These are phyloP conservation scores for Hemithea aestivaria DNA, from an alignment of 2,888 invertebrate genomes.

Conservation along the genomic window DNA sequence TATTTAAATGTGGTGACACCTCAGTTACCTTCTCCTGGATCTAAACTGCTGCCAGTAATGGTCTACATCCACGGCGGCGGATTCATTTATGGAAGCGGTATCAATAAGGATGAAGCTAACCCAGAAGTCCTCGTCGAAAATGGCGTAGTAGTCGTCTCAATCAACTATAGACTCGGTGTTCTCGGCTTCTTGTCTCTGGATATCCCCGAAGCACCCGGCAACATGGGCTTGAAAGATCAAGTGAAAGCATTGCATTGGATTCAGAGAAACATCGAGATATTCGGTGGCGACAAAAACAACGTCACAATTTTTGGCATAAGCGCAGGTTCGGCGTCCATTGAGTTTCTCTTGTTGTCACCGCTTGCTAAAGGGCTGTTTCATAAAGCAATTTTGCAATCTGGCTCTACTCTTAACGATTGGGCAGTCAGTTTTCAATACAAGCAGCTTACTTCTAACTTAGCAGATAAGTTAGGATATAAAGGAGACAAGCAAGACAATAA, in stretches of 20 bases:
- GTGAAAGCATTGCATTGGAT: conserved; percentile 55
- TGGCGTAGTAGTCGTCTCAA: conserved; percentile 52
- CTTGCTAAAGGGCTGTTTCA: conserved; percentile 47
- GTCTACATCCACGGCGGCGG: conserved; percentile 62
- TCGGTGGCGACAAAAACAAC: conserved; percentile 50
- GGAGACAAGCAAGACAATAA: conserved; percentile 31
- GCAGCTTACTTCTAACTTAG: conserved; percentile 31
- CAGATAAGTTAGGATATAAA: conserved; percentile 36
- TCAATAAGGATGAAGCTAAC: conserved; percentile 39
- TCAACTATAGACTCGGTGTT: conserved; percentile 60
- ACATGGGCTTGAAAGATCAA: conserved; percentile 62
- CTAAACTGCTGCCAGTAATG: conserved; percentile 45
- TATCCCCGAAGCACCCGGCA: conserved; percentile 49
- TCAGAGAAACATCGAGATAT: conserved; percentile 45
- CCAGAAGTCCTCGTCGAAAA: conserved; percentile 56
- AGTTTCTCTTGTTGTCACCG: conserved; percentile 47
- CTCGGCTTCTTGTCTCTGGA: conserved; percentile 58
- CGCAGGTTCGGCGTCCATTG: conserved; percentile 48
- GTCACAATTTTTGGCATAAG: conserved; percentile 52
- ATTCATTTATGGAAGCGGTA: conserved; percentile 50
- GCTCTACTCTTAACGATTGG: conserved; percentile 50
- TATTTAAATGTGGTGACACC: conserved; percentile 58
- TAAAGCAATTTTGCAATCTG: conserved; percentile 53
- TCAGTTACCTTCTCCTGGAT: conserved; percentile 28
- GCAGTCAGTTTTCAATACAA: conserved; percentile 39